Percentiles rank a stretch among this genome's conserved stretches.
Evolutionary conservation across 2,797 vertebrate species (phyloP).

Genomic region (Alosa sapidissima): DNA sequence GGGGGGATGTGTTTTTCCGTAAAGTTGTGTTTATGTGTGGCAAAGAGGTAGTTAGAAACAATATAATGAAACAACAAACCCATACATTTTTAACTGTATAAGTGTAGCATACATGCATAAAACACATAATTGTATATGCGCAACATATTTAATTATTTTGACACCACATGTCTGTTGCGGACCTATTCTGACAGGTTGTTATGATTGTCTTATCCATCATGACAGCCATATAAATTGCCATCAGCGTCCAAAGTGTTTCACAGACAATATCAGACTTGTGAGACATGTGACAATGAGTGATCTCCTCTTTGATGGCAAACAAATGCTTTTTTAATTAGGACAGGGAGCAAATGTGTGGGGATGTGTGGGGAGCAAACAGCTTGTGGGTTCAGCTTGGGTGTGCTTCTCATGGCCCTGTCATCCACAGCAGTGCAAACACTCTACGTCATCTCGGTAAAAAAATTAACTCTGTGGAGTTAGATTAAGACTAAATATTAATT

Average conservation of each 20-base stretch:
- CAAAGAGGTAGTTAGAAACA: background rate
- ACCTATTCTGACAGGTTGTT: background rate
- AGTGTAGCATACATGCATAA: background rate
- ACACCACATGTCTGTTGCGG: background rate
- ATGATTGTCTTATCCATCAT: background rate
- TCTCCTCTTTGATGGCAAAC: slow-evolving; percentile 21
- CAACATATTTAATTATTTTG: background rate
- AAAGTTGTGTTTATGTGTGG: background rate
- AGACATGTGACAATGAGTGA: background rate
- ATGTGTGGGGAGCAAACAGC: background rate
- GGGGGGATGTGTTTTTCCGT: background rate
- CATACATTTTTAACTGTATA: background rate
- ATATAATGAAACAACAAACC: background rate
- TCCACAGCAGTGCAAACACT: background rate
- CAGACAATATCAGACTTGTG: background rate
- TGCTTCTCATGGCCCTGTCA: background rate
- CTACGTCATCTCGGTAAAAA: background rate
- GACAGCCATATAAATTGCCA: slow-evolving; percentile 13
- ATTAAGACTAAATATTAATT: background rate
- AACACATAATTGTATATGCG: background rate
- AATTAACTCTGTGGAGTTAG: background rate
- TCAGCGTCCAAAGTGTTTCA: background rate
- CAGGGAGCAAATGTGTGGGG: background rate
- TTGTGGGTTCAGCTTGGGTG: background rate
- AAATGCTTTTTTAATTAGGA: slow-evolving; percentile 17